A percentile compares a stretch with the other conserved stretches of the same genome.
phyloP scores from a whole-genome alignment of 1,140 invertebrate genomes.

The Hermetia illucens region DNA sequence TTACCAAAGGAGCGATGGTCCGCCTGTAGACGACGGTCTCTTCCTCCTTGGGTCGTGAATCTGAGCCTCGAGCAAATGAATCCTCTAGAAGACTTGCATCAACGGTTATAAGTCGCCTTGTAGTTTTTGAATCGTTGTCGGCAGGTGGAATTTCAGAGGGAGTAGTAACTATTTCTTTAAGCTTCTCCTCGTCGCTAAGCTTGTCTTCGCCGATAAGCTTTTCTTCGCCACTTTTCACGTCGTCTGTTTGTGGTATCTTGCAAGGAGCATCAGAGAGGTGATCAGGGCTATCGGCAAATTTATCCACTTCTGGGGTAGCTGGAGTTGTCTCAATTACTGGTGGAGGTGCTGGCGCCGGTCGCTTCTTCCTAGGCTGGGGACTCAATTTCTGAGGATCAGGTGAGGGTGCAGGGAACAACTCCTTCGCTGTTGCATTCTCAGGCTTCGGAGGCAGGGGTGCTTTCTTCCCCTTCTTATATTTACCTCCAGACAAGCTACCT shows the following conservation, averaged over 20 bases:
- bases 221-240: no score
- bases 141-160: not conserved
- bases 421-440: no score
- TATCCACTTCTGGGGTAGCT: not conserved
- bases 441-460: conserved; percentile 23
- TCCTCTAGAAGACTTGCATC: conserved; percentile 12
- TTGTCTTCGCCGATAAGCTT: no score
- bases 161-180: no score
- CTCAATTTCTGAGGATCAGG: conserved; percentile 26
- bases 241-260: no score
- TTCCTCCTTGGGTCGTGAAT: conserved; percentile 8
- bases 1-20: conserved; percentile 11
- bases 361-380: conserved; percentile 43
- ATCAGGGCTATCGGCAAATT: no score
- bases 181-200: conserved; percentile 6
- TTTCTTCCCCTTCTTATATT: conserved; percentile 27
- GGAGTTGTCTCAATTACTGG: not conserved
- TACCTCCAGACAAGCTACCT: conserved; percentile 12
- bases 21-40: conserved; percentile 16
- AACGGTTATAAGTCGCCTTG: conserved; percentile 16
- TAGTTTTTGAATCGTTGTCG: not conserved
- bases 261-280: no score
- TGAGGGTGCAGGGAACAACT: conserved; percentile 6
- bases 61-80: not conserved
- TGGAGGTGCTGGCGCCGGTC: conserved; percentile 52